Percentiles rank a stretch among this genome's conserved stretches.
phyloP scores from a whole-genome alignment of 2,113 vertebrate genomes.

The Zosterops lateralis region DNA sequence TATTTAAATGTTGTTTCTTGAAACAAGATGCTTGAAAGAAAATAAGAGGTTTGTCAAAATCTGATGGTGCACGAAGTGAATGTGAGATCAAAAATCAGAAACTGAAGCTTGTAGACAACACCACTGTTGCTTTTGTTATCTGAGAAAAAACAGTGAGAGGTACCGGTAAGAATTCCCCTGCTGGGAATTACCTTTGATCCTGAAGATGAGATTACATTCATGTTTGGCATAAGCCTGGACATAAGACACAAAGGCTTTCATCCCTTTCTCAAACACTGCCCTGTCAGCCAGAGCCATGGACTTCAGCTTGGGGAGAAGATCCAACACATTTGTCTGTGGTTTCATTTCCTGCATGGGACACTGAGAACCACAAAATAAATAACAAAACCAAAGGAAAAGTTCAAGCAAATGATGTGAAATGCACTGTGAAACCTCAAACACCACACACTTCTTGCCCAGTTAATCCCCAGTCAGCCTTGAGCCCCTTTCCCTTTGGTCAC shows the following conservation, averaged over 20 bases:
- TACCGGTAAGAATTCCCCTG: background rate
- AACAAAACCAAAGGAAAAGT: background rate
- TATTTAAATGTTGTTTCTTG: background rate
- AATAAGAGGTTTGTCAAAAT: background rate
- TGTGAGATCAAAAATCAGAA: background rate
- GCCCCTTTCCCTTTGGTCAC: background rate
- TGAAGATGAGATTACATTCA: slow-evolving; percentile 93
- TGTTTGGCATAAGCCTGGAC: slow-evolving; percentile 95
- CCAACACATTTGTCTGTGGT: slow-evolving; percentile 66
- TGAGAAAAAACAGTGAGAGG: background rate
- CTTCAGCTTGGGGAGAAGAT: slow-evolving; percentile 87
- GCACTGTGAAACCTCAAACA: background rate
- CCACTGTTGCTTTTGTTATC: background rate
- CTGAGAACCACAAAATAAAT: slow-evolving; percentile 56
- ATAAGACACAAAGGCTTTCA: slow-evolving; percentile 89
- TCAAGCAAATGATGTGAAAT: background rate
- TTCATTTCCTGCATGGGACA: slow-evolving; percentile 88
- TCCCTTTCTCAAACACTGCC: slow-evolving; percentile 89
- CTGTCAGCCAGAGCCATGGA: slow-evolving; percentile 83
- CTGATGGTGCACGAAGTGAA: background rate
- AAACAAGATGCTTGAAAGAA: background rate
- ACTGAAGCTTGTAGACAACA: background rate
- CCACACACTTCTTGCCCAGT: background rate
- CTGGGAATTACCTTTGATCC: slow-evolving; percentile 84
- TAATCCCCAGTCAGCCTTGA: background rate